Evolutionary conservation across 2,888 invertebrate genomes (phyloP), one percentile per base, ranked within the genome.

Genomic region (Xestoiulus laeticollis): DNA sequence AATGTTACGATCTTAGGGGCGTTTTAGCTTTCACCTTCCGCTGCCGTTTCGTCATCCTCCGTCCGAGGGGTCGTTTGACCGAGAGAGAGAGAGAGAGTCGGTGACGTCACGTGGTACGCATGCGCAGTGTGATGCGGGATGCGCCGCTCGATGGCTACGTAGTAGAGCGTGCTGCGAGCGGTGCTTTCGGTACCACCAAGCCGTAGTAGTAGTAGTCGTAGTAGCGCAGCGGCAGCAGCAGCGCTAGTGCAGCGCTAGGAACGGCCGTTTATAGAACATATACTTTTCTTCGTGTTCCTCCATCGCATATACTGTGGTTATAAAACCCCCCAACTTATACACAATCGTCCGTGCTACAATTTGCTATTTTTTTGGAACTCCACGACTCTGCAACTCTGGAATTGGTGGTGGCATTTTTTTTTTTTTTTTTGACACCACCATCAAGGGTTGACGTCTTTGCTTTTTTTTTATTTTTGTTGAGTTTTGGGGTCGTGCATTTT

Each of bases 191-290:
- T n/a, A 59, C 59, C 59, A 59, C 68, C 68, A n/a, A 5, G 53
- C 53, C 53, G 53, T 59, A 59, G 53, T 59, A 59, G 53, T 59
- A 59, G 53, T 59, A 59, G 53, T 59, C n/a, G 53, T 59, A 59
- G 53, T 59, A 59, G 53, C 53, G 26, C 26, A n/a, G 68, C 68
- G 26, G 68, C 68, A 26, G 68, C 26, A 26, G 68, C 26, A 68
- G 68, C 68, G 10, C 5, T 12, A 68, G 68, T n/a, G 26, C 26
- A 26, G 19, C 48, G 14, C 48, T 48, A 3, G 48, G 48, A 48
- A 16, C 48, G 14, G 3, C 48, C 48, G 48, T 14, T 14, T 14
- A 14, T 48, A 48, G 19, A 48, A 48, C 14, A 14, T 48, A 48
- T 38, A 38, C 38, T 38, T 38, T 19, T 48, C 48, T 19, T 12